phyloP scores from a whole-genome alignment of 1,140 invertebrate species.

The Pseudomyrmex pallidus region DNA sequence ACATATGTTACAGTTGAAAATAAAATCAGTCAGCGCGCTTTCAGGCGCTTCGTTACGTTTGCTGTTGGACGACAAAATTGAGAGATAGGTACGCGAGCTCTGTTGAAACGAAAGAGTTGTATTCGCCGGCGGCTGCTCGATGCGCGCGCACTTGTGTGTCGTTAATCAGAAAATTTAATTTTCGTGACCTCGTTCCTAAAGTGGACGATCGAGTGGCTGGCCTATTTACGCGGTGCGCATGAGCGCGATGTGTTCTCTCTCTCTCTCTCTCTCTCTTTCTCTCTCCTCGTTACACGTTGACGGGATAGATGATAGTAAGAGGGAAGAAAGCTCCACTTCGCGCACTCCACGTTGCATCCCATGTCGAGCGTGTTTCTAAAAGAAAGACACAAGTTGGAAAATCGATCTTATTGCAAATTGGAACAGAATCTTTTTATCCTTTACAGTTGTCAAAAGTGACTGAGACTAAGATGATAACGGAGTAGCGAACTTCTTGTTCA shows the following conservation, averaged over 20 bases:
- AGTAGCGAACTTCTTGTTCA: too few relatives aligned
- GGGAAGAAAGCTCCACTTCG: conserved; percentile 35
- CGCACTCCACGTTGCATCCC: conserved; percentile 61
- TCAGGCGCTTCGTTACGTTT: neutral
- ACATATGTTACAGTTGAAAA: neutral
- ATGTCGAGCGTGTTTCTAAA: conserved; percentile 38
- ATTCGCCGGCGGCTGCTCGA: conserved; percentile 9
- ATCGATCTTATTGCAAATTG: neutral
- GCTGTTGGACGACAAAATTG: neutral
- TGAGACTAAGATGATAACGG: too few relatives aligned
- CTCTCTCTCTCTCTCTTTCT: neutral
- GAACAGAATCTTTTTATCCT: too few relatives aligned
- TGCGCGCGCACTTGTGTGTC: conserved; percentile 69
- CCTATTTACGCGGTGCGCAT: conserved; percentile 82
- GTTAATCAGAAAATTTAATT: conserved; percentile 84
- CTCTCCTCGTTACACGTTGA: conserved; percentile 20
- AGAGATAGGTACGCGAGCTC: conserved; percentile 16
- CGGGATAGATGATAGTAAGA: conserved; percentile 55
- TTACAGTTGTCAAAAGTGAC: too few relatives aligned
- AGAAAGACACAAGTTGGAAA: conserved; percentile 18
- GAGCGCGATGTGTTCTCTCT: conserved; percentile 63
- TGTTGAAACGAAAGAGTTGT: conserved; percentile 50
- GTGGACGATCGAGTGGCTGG: conserved; percentile 77
- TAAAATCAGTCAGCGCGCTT: neutral
- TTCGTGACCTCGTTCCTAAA: conserved; percentile 84